Percentiles rank a stretch among this genome's conserved stretches.
phyloP scores from a whole-genome alignment of 1,140 invertebrate genomes.

The Hesperophylax magnus region DNA sequence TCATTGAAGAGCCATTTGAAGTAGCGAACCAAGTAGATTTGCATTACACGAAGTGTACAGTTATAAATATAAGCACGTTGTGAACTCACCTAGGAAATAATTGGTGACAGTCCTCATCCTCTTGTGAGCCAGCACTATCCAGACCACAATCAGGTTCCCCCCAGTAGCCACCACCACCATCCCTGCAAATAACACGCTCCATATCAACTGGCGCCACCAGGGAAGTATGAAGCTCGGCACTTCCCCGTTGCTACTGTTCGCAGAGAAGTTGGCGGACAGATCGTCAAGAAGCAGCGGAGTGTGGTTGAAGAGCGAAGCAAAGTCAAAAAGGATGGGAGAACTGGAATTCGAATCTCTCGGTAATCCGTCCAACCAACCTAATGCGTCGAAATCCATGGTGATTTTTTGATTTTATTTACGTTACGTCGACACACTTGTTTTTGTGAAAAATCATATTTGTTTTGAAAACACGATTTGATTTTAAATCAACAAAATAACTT shows the following conservation, averaged over 20 bases:
- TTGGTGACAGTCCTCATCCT: slow-evolving; percentile 96
- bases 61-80: no score
- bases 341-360: not conserved
- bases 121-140: slow-evolving; percentile 93
- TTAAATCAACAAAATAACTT: not conserved
- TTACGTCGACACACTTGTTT: slow-evolving; percentile 9
- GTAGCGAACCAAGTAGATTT: no score
- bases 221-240: slow-evolving; percentile 78
- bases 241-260: slow-evolving; percentile 16
- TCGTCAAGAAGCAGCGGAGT: not conserved
- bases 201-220: slow-evolving; percentile 88
- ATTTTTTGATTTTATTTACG: slow-evolving; percentile 11
- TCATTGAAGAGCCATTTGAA: no score
- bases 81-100: slow-evolving; percentile 84
- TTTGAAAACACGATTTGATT: not conserved
- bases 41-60: no score
- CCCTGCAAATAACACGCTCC: slow-evolving; percentile 85
- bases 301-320: slow-evolving; percentile 49
- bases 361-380: not conserved
- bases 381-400: slow-evolving; percentile 20
- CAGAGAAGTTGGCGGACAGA: not conserved
- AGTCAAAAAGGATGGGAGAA: slow-evolving; percentile 23
- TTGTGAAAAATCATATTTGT: slow-evolving; percentile 3
- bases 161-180: slow-evolving; percentile 94
- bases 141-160: slow-evolving; percentile 95